A percentile compares a stretch with the other conserved stretches of the same genome.
phyloP scores from a whole-genome alignment of 2,113 vertebrate genomes.

The Pipa parva region DNA sequence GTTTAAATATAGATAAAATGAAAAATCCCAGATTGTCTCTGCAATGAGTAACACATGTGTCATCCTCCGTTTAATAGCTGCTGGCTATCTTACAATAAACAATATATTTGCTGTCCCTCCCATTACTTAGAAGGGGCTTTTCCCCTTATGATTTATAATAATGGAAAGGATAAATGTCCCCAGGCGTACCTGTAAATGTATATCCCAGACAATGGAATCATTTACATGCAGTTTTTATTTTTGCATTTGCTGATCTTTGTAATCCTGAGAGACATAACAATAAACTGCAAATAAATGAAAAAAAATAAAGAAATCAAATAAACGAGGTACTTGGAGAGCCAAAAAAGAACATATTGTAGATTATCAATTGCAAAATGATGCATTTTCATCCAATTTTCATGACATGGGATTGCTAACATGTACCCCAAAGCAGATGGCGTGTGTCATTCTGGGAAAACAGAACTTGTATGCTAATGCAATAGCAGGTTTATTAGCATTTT shows the following conservation, averaged over 20 bases:
- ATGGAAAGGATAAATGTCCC: not conserved
- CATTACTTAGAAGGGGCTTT: not conserved
- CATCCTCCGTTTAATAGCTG: constrained; percentile 22
- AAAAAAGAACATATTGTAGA: constrained; percentile 22
- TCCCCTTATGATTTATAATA: not conserved
- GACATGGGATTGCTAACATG: constrained; percentile 39
- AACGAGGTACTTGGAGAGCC: not conserved
- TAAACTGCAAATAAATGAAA: constrained; percentile 10
- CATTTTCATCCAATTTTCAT: constrained; percentile 37
- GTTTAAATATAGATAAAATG: constrained; percentile 32
- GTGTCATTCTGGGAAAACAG: constrained; percentile 37
- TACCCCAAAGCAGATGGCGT: constrained; percentile 38
- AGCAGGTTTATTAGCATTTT: constrained; percentile 28
- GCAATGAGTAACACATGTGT: constrained; percentile 33
- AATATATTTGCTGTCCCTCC: not conserved
- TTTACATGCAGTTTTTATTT: no score
- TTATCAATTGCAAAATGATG: constrained; percentile 21
- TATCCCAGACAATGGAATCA: not conserved
- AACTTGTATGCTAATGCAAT: constrained; percentile 20
- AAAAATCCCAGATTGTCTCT: constrained; percentile 31
- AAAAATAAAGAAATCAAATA: constrained; percentile 1
- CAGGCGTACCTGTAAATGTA: not conserved
- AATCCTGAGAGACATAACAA: constrained; percentile 5
- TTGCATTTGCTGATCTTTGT: not conserved
- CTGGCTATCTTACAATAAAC: not conserved